These are phyloP conservation scores for Pipistrellus kuhlii DNA, from an alignment of 2,797 vertebrate species.

Conservation along the genomic window DNA sequence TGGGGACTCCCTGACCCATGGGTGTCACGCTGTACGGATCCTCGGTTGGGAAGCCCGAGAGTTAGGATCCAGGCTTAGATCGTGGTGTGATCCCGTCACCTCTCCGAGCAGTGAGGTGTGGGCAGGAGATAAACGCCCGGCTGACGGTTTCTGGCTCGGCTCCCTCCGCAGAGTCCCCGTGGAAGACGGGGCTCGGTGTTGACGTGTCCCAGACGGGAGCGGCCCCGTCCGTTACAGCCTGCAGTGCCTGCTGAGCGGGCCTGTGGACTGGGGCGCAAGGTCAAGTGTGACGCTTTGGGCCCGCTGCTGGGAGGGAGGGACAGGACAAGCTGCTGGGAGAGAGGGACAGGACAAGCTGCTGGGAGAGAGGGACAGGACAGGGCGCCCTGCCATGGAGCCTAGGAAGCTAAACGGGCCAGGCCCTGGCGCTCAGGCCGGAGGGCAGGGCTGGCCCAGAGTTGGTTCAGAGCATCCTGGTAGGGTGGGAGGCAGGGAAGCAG, in stretches of 20 bases:
- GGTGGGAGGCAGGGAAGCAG: background rate
- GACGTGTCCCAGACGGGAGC: background rate
- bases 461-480: background rate
- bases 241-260: background rate
- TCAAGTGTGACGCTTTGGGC: background rate
- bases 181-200: background rate
- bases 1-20: background rate
- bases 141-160: constrained; percentile 8
- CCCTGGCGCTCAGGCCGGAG: background rate
- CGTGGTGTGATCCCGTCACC: background rate
- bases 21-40: background rate
- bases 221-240: background rate
- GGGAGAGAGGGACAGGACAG: background rate
- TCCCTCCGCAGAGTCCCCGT: constrained; percentile 5
- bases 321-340: background rate
- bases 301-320: background rate
- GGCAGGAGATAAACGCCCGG: constrained; percentile 38
- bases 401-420: background rate
- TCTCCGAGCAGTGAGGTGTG: constrained; percentile 49
- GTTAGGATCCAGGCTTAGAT: constrained; percentile 2
- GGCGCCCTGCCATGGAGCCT: background rate
- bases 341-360: background rate
- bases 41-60: background rate
- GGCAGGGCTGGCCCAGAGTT: background rate
- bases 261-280: background rate